phyloP scores from a whole-genome alignment of 2,888 invertebrate genomes.

The Metopia argyrocephala region DNA sequence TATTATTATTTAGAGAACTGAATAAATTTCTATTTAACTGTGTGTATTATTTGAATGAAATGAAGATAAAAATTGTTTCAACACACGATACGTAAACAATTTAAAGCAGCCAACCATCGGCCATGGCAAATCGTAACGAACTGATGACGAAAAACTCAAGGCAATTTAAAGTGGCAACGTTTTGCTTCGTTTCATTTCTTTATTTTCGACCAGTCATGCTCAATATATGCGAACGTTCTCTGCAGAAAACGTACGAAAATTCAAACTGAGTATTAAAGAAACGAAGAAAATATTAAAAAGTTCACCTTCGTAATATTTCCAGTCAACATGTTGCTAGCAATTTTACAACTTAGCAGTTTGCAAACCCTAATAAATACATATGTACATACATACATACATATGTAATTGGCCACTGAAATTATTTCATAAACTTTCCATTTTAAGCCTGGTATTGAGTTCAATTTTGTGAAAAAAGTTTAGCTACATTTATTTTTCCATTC shows the following conservation, averaged over 20 bases:
- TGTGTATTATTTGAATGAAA: neutral
- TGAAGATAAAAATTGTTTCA: slow-evolving; percentile 17
- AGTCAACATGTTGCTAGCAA: slow-evolving; percentile 46
- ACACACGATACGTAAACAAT: slow-evolving; percentile 64
- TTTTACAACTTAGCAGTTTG: too few relatives aligned
- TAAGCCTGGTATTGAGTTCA: too few relatives aligned
- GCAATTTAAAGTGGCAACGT: slow-evolving; percentile 48
- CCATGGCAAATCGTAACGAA: slow-evolving; percentile 76
- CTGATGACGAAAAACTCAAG: slow-evolving; percentile 70
- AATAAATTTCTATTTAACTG: neutral
- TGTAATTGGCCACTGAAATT: too few relatives aligned
- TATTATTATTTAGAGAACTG: neutral
- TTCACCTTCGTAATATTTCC: slow-evolving; percentile 37
- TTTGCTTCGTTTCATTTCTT: slow-evolving; percentile 60
- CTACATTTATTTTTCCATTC: too few relatives aligned
- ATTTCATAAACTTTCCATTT: too few relatives aligned
- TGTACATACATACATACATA: neutral
- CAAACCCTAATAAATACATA: too few relatives aligned
- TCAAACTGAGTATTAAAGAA: slow-evolving; percentile 15
- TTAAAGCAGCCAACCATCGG: slow-evolving; percentile 74
- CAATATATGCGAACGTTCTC: slow-evolving; percentile 33
- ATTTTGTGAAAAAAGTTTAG: too few relatives aligned
- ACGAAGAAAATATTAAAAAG: slow-evolving; percentile 27
- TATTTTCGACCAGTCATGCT: slow-evolving; percentile 59
- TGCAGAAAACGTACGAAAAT: slow-evolving; percentile 17